Evolutionary conservation across 2,888 invertebrate genomes (phyloP).

Genomic region (Caenorhabditis becei): DNA sequence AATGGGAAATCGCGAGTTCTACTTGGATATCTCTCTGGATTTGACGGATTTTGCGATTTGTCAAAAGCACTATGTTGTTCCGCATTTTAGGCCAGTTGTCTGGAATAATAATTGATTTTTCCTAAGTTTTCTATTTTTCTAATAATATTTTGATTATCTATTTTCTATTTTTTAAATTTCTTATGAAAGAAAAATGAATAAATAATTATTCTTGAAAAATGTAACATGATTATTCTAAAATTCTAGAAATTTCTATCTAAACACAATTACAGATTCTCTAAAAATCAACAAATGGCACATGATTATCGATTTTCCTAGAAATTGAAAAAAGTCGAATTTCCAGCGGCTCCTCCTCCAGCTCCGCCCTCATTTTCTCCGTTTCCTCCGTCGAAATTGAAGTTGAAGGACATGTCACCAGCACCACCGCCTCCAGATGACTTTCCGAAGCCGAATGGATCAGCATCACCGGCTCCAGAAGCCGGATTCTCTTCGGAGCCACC

Average conservation of each 20-base stretch:
- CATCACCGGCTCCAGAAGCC: not conserved
- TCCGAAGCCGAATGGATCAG: constrained; percentile 53
- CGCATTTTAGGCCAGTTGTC: too few relatives aligned
- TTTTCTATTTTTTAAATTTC: too few relatives aligned
- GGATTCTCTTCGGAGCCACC: constrained; percentile 12
- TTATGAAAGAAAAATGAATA: too few relatives aligned
- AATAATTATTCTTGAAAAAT: too few relatives aligned
- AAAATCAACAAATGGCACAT: not conserved
- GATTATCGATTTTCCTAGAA: not conserved
- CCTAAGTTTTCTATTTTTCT: too few relatives aligned
- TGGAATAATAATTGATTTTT: too few relatives aligned
- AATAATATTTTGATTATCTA: too few relatives aligned
- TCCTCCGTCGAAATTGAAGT: constrained; percentile 36
- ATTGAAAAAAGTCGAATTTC: constrained; percentile 41
- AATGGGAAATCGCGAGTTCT: too few relatives aligned
- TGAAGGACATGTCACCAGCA: constrained; percentile 48
- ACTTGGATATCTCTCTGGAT: too few relatives aligned
- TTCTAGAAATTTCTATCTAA: not conserved
- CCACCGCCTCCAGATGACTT: constrained; percentile 19
- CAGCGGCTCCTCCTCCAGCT: constrained; percentile 17
- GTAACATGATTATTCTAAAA: not conserved
- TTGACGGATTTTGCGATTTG: too few relatives aligned
- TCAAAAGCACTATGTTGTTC: too few relatives aligned
- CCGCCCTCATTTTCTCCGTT: constrained; percentile 22
- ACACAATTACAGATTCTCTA: too few relatives aligned